Percentiles rank a stretch among this genome's conserved stretches.
Conservation (phyloP, 2,797 vertebrate species). For the Pseudopleuronectes americanus region DNA sequence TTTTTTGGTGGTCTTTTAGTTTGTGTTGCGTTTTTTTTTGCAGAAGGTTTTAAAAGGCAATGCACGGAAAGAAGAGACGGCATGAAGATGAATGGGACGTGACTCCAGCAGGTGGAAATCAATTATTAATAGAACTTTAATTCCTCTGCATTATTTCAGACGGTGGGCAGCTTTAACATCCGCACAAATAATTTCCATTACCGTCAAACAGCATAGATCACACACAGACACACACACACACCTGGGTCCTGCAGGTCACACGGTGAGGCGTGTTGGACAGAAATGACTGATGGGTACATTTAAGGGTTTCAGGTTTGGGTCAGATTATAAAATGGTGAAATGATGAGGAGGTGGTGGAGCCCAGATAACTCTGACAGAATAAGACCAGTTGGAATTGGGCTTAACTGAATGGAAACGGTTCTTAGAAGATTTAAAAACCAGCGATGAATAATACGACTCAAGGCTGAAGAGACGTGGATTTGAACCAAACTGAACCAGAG, state of each 20-base stretch:
- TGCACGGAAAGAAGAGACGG: constrained; percentile 7
- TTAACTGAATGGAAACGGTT: neutral
- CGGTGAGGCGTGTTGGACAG: constrained; percentile 18
- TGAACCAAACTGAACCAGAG: too few relatives aligned
- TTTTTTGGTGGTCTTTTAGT: neutral
- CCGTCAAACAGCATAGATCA: constrained; percentile 41
- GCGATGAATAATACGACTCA: too few relatives aligned
- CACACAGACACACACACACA: neutral
- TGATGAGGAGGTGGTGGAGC: constrained; percentile 2
- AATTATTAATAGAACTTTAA: constrained; percentile 78
- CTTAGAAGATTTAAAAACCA: too few relatives aligned
- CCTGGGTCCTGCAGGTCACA: constrained; percentile 39
- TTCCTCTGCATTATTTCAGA: constrained; percentile 64
- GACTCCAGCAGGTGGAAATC: constrained; percentile 68
- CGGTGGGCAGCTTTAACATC: constrained; percentile 56
- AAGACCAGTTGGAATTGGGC: neutral
- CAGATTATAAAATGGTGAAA: constrained; percentile 22
- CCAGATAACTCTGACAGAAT: neutral
- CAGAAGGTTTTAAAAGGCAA: neutral
- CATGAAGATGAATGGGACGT: constrained; percentile 22
- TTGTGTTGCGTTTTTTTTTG: neutral
- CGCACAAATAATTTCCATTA: constrained; percentile 70
- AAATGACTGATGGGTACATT: constrained; percentile 35
- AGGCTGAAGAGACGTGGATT: too few relatives aligned
- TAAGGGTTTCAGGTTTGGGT: constrained; percentile 28